Evolutionary conservation across 2,888 invertebrate species (phyloP).

Genomic region (Peribatodes rhomboidaria): DNA sequence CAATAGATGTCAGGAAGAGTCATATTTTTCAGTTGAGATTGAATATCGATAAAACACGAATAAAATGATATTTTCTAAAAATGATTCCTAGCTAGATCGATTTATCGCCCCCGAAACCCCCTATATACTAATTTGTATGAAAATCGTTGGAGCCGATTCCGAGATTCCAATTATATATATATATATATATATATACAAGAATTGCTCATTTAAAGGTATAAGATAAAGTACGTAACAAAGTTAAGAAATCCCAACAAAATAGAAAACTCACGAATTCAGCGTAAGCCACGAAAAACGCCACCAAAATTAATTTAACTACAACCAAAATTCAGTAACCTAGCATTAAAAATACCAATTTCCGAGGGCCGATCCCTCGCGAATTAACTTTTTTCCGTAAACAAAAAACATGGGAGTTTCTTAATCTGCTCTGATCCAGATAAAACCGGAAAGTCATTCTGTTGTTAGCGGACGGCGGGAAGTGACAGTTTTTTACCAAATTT

Average conservation of each 20-base stretch:
- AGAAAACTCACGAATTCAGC: background rate
- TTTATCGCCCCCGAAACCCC: too few species aligned
- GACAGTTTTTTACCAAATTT: background rate
- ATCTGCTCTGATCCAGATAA: conserved; percentile 48
- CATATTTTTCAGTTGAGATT: too few species aligned
- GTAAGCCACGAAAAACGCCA: conserved; percentile 2
- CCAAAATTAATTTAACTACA: conserved; percentile 34
- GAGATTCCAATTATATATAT: too few species aligned
- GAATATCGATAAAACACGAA: too few species aligned
- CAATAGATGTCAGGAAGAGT: too few species aligned
- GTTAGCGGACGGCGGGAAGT: conserved; percentile 32
- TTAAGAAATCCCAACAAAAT: background rate
- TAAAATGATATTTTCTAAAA: too few species aligned
- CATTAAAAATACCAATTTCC: conserved; percentile 31
- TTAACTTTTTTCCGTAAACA: conserved; percentile 48
- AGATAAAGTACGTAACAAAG: background rate
- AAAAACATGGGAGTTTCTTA: conserved; percentile 48
- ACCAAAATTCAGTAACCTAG: conserved; percentile 23
- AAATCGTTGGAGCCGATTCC: too few species aligned
- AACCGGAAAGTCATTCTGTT: conserved; percentile 41
- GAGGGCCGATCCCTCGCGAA: conserved; percentile 25
- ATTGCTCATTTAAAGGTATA: too few species aligned
- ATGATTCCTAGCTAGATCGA: too few species aligned
- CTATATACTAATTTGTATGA: too few species aligned
- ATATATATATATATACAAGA: too few species aligned